Conservation (phyloP, 2,888 invertebrate genomes). For the Crepidodera aurea region DNA sequence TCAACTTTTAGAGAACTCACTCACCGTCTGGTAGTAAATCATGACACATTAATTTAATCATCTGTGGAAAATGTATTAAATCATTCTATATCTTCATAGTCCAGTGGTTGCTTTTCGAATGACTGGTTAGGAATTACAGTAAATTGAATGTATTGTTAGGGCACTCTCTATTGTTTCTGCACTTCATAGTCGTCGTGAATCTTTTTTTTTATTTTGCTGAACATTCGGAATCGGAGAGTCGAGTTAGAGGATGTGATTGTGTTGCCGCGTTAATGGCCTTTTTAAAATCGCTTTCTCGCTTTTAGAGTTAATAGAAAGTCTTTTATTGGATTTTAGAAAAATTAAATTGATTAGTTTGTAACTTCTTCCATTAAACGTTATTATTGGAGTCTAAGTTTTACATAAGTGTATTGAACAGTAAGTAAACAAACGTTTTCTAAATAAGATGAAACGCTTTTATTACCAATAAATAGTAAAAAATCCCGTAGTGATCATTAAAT, state of each 20-base stretch:
- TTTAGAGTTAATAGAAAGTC: neutral
- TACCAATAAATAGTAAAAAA: too few species aligned
- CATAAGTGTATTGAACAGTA: too few species aligned
- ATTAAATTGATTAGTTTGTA: too few species aligned
- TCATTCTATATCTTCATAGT: constrained; percentile 35
- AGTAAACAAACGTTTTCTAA: too few species aligned
- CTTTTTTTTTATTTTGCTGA: neutral
- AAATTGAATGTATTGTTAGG: constrained; percentile 35
- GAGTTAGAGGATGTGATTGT: neutral
- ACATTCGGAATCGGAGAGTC: neutral
- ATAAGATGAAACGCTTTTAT: too few species aligned
- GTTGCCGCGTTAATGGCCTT: neutral
- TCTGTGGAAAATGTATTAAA: constrained; percentile 28
- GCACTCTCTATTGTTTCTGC: constrained; percentile 17
- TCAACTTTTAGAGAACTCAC: neutral
- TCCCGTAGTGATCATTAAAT: too few species aligned
- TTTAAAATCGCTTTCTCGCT: neutral
- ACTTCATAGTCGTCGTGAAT: constrained; percentile 2
- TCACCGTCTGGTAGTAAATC: neutral
- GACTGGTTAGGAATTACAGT: constrained; percentile 31
- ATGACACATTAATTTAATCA: constrained; percentile 7
- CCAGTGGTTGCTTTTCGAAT: constrained; percentile 33
- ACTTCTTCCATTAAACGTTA: too few species aligned
- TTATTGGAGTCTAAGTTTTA: too few species aligned
- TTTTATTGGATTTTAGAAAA: neutral